Evolutionary conservation across 2,797 vertebrate genomes (phyloP).

Genomic region (Lutra lutra): DNA sequence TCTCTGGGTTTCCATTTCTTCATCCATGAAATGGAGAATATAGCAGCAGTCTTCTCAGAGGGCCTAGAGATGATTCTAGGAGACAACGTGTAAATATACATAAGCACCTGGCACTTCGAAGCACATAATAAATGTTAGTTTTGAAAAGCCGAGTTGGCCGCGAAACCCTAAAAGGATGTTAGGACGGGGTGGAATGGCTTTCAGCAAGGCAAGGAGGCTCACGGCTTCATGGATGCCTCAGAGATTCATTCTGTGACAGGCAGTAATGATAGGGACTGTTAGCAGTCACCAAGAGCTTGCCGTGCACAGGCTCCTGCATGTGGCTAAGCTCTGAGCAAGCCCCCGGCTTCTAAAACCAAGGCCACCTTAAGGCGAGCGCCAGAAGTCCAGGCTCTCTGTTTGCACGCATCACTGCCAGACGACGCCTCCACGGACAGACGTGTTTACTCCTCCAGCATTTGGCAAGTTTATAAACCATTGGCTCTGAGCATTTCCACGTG

Average conservation of each 20-base stretch:
- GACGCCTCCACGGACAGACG: neutral
- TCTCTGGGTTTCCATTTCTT: neutral
- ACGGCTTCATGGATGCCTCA: neutral
- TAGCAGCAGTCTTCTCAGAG: neutral
- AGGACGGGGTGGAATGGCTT: neutral
- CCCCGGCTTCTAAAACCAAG: neutral
- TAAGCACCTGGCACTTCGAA: neutral
- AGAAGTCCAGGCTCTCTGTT: neutral
- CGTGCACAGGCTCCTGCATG: accelerated
- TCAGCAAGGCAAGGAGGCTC: neutral
- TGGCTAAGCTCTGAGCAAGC: neutral
- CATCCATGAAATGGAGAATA: neutral
- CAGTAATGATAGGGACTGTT: neutral
- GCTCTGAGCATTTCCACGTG: slow-evolving; percentile 42
- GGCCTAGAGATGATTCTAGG: neutral
- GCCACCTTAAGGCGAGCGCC: neutral
- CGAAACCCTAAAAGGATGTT: neutral
- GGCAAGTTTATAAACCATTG: slow-evolving; percentile 45
- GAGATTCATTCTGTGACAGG: neutral
- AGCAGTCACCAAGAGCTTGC: neutral
- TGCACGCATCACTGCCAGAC: neutral
- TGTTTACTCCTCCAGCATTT: neutral
- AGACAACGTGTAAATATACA: neutral
- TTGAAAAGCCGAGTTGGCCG: slow-evolving; percentile 8
- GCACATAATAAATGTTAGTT: neutral